These are phyloP conservation scores for Teinopalpus imperialis DNA, from an alignment of 2,888 invertebrate species.

Conservation along the genomic window DNA sequence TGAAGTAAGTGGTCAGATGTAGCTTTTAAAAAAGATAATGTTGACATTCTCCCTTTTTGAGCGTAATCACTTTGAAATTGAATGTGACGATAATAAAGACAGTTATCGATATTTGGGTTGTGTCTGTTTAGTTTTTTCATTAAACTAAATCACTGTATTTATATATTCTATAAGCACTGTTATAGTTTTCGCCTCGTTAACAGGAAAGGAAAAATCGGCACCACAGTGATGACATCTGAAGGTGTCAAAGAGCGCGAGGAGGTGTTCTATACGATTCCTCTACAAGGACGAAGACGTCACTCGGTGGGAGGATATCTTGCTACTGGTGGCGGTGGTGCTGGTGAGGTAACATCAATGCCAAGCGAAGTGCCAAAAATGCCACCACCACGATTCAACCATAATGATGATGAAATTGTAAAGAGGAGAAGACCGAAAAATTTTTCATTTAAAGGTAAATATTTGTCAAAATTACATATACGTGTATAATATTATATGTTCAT, in stretches of 20 bases:
- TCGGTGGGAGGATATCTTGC: slow-evolving; percentile 85
- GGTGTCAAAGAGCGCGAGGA: slow-evolving; percentile 79
- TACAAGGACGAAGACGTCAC: slow-evolving; percentile 81
- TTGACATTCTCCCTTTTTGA: no score
- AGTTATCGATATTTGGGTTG: no score
- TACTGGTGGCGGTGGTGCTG: slow-evolving; percentile 62
- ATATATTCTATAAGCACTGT: no score
- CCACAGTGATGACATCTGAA: slow-evolving; percentile 60
- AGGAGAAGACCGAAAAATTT: slow-evolving; percentile 68
- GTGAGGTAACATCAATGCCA: slow-evolving; percentile 72
- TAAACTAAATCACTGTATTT: no score
- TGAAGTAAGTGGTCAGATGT: slow-evolving; percentile 57
- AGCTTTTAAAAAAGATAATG: no score
- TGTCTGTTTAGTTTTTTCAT: no score
- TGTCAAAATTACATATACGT: background rate
- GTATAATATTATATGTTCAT: background rate
- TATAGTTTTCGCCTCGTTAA: no score
- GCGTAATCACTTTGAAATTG: no score
- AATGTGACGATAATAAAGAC: no score
- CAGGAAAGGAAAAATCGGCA: slow-evolving; percentile 71
- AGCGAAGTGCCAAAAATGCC: slow-evolving; percentile 80
- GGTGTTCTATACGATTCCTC: slow-evolving; percentile 82
- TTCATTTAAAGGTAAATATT: slow-evolving; percentile 63
- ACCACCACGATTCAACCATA: slow-evolving; percentile 63
- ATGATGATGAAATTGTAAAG: slow-evolving; percentile 65